Evolutionary conservation across 2,888 invertebrate species (phyloP).

Genomic region (Lordiphosa andalusiaca): DNA sequence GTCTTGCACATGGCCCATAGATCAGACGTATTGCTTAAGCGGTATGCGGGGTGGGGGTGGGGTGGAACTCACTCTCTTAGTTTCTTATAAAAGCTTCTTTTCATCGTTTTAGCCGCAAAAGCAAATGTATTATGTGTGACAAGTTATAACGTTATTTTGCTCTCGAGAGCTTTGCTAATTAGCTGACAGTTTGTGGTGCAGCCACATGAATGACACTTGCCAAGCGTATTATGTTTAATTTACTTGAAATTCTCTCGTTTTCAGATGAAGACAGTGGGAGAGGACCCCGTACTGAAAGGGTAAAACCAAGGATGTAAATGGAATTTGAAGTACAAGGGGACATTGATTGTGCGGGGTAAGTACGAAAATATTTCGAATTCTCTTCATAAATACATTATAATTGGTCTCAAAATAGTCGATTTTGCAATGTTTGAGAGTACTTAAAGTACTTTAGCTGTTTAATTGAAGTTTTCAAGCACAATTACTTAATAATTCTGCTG

Average conservation of each 20-base stretch:
- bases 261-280: too few species aligned
- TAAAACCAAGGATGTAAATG: too few species aligned
- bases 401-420: too few species aligned
- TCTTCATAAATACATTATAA: too few species aligned
- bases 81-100: not conserved
- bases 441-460: too few species aligned
- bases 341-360: too few species aligned
- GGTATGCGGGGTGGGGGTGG: not conserved
- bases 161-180: not conserved
- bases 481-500: too few species aligned
- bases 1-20: slow-evolving; percentile 22
- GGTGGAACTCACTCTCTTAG: not conserved
- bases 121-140: slow-evolving; percentile 23
- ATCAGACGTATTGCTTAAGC: not conserved
- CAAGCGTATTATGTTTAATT: not conserved
- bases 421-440: too few species aligned
- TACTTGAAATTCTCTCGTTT: not conserved
- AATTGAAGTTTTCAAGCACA: too few species aligned
- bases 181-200: slow-evolving; percentile 4
- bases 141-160: slow-evolving; percentile 15
- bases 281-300: too few species aligned
- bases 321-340: too few species aligned
- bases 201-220: slow-evolving; percentile 1
- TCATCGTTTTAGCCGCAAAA: not conserved
- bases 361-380: too few species aligned